Conservation (phyloP, 53 echinoderm and acorn worm genomes). For the Antedon mediterranea region DNA sequence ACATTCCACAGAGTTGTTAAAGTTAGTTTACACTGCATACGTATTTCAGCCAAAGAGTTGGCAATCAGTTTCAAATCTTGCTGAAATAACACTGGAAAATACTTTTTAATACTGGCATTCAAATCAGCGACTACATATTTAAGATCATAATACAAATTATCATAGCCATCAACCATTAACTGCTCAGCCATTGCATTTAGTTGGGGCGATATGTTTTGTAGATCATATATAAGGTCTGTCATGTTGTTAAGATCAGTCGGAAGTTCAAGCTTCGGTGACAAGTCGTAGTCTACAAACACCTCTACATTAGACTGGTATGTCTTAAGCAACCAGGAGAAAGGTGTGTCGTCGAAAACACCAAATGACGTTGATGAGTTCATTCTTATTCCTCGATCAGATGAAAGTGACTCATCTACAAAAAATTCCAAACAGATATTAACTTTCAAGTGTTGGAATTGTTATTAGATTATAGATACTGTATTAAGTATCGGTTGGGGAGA, state of each 20-base stretch:
- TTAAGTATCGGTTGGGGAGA: no score
- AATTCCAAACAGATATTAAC: no score
- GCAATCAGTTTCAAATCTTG: background rate
- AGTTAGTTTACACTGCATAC: background rate
- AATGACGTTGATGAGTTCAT: background rate
- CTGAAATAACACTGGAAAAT: background rate
- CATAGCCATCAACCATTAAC: background rate
- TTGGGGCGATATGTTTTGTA: background rate
- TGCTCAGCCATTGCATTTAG: background rate
- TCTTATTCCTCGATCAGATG: background rate
- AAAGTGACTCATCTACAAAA: background rate
- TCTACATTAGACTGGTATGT: no score
- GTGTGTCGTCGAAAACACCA: background rate
- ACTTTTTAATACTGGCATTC: background rate
- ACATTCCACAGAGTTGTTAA: background rate
- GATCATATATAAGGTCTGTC: background rate
- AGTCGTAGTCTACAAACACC: background rate
- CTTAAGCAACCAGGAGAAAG: background rate
- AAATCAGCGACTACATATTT: no score
- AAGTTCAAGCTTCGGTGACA: background rate
- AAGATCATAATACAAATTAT: background rate
- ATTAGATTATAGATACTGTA: no score
- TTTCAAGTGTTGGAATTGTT: no score
- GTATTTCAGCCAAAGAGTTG: background rate
- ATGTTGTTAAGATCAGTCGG: background rate